Conservation (phyloP, 2,797 vertebrate species). For the Poecile montanus region DNA sequence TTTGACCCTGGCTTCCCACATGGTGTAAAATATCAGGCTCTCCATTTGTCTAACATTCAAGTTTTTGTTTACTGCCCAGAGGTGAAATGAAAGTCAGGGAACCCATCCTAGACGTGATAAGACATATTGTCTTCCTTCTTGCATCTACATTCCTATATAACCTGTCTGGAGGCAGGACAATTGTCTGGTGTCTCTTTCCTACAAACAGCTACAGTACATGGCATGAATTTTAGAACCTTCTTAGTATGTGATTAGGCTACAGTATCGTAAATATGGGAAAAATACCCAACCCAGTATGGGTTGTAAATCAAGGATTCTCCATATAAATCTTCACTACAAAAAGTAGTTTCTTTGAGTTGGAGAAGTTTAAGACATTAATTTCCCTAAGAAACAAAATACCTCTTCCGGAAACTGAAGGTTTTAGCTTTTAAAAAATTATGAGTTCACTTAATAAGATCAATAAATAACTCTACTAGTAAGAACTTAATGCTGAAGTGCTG, state of each 20-base stretch:
- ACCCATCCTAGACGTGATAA: neutral
- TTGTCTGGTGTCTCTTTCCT: neutral
- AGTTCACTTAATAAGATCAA: neutral
- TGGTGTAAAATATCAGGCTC: neutral
- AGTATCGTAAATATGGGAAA: neutral
- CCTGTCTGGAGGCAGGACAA: neutral
- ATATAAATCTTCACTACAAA: neutral
- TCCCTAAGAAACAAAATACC: neutral
- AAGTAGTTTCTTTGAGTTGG: neutral
- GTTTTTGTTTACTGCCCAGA: neutral
- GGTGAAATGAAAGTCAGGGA: neutral
- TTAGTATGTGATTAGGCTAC: neutral
- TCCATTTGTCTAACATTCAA: neutral
- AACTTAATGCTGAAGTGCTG: rapidly evolving
- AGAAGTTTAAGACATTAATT: neutral
- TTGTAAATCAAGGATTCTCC: neutral
- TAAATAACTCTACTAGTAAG: neutral
- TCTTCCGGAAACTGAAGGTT: neutral
- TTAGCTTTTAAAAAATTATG: neutral
- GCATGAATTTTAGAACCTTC: neutral
- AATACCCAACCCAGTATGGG: neutral
- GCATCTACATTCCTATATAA: neutral
- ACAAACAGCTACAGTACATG: neutral
- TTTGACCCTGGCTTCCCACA: neutral
- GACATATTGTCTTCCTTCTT: neutral